Percentiles rank a stretch among this genome's conserved stretches.
Evolutionary conservation across 2,113 vertebrate species (phyloP).

Genomic region (Xenus cinereus): DNA sequence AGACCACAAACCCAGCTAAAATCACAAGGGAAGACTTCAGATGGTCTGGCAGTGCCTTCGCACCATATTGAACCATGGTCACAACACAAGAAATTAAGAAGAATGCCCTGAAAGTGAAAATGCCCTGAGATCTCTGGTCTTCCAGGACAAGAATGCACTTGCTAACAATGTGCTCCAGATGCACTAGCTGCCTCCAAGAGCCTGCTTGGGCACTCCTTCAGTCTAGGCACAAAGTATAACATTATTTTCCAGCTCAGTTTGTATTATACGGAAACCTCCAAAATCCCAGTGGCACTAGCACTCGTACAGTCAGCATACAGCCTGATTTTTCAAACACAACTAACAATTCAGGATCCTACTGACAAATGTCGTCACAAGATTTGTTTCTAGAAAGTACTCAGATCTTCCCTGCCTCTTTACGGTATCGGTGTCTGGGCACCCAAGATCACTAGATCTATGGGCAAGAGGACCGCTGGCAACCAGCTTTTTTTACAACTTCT

Average conservation of each 20-base stretch:
- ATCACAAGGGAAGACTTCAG: background rate
- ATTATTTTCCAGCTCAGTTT: background rate
- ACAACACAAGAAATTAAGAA: background rate
- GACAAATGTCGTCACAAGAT: background rate
- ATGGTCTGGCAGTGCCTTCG: fast-evolving
- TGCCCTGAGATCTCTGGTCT: background rate
- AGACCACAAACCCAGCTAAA: background rate
- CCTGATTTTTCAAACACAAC: background rate
- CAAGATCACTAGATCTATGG: background rate
- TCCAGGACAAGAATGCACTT: background rate
- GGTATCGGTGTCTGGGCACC: background rate
- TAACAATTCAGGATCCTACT: background rate
- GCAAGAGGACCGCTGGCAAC: background rate
- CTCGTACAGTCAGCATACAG: background rate
- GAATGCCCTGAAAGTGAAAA: background rate
- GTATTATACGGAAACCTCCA: background rate
- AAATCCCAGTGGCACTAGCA: background rate
- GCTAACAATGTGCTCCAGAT: background rate
- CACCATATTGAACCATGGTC: background rate
- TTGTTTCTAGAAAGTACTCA: background rate
- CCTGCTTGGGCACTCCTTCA: background rate
- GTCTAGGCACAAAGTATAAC: background rate
- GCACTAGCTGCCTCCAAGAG: background rate
- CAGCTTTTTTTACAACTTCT: background rate
- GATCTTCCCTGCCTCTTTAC: background rate